phyloP scores from a whole-genome alignment of 1,140 invertebrate genomes.

The Coptotermes formosanus region DNA sequence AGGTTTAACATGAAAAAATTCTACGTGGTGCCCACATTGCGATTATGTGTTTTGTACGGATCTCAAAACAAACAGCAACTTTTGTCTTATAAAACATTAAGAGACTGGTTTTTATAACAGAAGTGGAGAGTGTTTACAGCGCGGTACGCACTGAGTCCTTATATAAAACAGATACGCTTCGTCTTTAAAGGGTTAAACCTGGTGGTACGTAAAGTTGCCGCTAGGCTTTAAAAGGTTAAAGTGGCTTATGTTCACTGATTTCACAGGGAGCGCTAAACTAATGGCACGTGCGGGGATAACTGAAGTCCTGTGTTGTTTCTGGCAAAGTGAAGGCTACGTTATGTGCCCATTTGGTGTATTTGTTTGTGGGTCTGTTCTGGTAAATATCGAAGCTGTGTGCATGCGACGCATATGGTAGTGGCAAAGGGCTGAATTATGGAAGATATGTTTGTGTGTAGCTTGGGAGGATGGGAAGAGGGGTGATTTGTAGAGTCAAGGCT shows the following conservation, averaged over 20 bases:
- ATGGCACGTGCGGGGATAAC: neutral
- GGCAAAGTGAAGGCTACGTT: neutral
- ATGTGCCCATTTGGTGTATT: neutral
- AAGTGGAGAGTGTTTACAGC: no score
- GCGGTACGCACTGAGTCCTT: no score
- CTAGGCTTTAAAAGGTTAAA: no score
- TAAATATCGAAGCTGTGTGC: neutral
- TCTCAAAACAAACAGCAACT: no score
- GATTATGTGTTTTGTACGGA: no score
- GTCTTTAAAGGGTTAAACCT: no score
- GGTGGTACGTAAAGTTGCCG: no score
- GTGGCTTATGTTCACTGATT: neutral
- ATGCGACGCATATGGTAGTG: neutral
- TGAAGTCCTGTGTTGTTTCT: neutral
- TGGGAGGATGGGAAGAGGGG: neutral
- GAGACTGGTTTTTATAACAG: no score
- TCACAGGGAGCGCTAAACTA: neutral
- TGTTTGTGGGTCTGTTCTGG: neutral
- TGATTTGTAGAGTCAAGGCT: neutral
- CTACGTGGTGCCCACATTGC: no score
- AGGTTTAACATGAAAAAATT: no score
- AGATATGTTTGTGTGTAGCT: neutral
- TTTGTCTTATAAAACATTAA: no score
- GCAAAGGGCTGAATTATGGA: conserved; percentile 7
- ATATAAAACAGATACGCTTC: no score